Evolutionary conservation across 1,140 invertebrate genomes (phyloP).

Genomic region (Drosophila triauraria): DNA sequence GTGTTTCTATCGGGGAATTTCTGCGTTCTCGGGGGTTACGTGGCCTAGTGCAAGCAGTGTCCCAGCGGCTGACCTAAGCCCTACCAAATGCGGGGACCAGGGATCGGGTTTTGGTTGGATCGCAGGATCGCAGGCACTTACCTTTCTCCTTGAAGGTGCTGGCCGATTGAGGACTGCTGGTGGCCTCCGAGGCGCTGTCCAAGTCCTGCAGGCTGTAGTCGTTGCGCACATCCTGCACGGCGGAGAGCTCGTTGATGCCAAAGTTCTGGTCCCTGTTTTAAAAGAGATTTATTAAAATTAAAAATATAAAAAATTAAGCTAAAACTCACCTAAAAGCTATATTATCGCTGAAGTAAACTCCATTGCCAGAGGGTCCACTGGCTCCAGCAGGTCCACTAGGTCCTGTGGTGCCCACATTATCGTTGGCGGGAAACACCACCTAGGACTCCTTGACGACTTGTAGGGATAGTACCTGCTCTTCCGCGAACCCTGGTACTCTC

Average conservation of each 20-base stretch:
- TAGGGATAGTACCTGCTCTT: constrained; percentile 79
- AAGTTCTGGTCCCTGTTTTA: constrained; percentile 86
- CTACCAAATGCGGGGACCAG: constrained; percentile 46
- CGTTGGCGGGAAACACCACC: constrained; percentile 87
- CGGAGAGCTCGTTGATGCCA: constrained; percentile 86
- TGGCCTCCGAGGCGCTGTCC: constrained; percentile 79
- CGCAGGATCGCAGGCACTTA: constrained; percentile 60
- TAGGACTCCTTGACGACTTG: constrained; percentile 86
- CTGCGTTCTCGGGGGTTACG: constrained; percentile 46
- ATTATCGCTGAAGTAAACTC: constrained; percentile 86
- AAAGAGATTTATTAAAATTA: not conserved
- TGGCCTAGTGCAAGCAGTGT: constrained; percentile 79
- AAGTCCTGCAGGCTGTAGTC: constrained; percentile 87
- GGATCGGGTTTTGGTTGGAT: not conserved
- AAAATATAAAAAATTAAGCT: not conserved
- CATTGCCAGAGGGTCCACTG: constrained; percentile 72
- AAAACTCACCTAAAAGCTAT: constrained; percentile 86
- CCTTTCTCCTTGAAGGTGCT: constrained; percentile 87
- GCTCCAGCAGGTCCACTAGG: constrained; percentile 68
- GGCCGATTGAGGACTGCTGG: constrained; percentile 73
- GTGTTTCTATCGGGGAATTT: constrained; percentile 13
- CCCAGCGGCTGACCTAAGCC: constrained; percentile 68
- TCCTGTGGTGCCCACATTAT: constrained; percentile 85
- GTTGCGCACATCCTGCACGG: constrained; percentile 86
- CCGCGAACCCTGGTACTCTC: constrained; percentile 71